These are phyloP conservation scores for Danionella cerebrum DNA, from an alignment of 2,113 vertebrate genomes.

Conservation along the genomic window DNA sequence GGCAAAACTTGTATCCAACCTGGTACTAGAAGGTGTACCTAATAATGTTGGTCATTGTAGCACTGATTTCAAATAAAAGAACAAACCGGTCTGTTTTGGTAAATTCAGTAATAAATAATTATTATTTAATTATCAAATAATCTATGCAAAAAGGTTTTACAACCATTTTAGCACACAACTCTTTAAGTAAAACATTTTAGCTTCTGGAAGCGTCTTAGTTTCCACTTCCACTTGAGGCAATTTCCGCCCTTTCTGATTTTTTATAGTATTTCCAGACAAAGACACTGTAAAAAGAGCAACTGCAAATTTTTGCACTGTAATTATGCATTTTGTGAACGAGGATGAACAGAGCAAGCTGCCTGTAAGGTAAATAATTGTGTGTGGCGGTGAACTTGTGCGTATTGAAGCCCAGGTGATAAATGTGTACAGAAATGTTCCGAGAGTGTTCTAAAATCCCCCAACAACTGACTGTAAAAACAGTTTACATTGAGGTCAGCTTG, in stretches of 20 bases:
- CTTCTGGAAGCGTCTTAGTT: conserved; percentile 15
- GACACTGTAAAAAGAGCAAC: conserved; percentile 25
- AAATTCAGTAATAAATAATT: too few relatives aligned
- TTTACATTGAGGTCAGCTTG: not conserved
- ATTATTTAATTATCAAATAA: too few relatives aligned
- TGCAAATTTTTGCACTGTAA: conserved; percentile 34
- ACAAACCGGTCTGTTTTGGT: too few relatives aligned
- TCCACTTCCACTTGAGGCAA: conserved; percentile 21
- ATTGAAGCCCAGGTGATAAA: conserved; percentile 8
- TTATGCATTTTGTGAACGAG: conserved; percentile 26
- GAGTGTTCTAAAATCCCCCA: conserved; percentile 1
- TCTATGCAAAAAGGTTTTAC: too few relatives aligned
- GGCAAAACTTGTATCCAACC: too few relatives aligned
- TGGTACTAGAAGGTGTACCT: too few relatives aligned
- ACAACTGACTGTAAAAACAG: not conserved
- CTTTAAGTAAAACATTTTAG: too few relatives aligned
- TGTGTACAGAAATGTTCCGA: conserved; percentile 6
- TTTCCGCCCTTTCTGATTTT: conserved; percentile 10
- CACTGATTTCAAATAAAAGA: too few relatives aligned
- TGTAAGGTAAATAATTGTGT: conserved; percentile 20
- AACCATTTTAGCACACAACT: too few relatives aligned
- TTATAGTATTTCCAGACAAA: conserved; percentile 30
- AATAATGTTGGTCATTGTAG: too few relatives aligned
- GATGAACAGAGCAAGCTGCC: conserved; percentile 26
- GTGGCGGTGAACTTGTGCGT: not conserved